These are phyloP conservation scores for Semaprochilodus insignis DNA, from an alignment of 2,797 vertebrate species.

Conservation along the genomic window DNA sequence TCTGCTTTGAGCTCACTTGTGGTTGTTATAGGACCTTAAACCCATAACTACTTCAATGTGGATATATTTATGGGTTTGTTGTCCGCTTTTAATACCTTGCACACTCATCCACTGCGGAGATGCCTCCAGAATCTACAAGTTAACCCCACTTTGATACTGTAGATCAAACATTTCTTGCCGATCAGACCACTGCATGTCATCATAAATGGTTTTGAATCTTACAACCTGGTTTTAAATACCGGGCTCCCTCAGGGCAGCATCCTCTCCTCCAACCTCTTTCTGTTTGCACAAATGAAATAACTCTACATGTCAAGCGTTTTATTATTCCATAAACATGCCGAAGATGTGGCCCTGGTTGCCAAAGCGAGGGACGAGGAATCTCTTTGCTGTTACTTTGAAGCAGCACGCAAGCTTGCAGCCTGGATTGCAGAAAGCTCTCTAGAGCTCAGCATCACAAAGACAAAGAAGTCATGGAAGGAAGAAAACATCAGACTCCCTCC, in stretches of 20 bases:
- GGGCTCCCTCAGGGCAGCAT: background rate
- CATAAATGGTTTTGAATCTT: background rate
- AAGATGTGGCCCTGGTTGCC: background rate
- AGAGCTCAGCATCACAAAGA: constrained; percentile 6
- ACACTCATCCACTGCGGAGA: background rate
- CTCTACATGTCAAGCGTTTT: background rate
- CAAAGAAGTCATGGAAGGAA: background rate
- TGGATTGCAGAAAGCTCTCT: constrained; percentile 3
- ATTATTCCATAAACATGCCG: background rate
- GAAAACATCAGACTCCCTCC: background rate
- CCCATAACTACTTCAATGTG: background rate
- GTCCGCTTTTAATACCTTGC: background rate
- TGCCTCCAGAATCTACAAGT: background rate
- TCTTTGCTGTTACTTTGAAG: background rate
- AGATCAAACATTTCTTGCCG: background rate
- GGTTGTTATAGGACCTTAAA: background rate
- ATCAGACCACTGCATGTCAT: background rate
- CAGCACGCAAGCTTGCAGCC: background rate
- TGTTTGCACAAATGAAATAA: background rate
- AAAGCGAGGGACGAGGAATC: background rate
- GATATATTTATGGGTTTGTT: background rate
- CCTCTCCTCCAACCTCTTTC: background rate
- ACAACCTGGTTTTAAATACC: background rate
- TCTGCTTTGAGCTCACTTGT: background rate
- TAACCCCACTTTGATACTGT: background rate